These are phyloP conservation scores for Platalea minor DNA, from an alignment of 2,797 vertebrate genomes.

Conservation along the genomic window DNA sequence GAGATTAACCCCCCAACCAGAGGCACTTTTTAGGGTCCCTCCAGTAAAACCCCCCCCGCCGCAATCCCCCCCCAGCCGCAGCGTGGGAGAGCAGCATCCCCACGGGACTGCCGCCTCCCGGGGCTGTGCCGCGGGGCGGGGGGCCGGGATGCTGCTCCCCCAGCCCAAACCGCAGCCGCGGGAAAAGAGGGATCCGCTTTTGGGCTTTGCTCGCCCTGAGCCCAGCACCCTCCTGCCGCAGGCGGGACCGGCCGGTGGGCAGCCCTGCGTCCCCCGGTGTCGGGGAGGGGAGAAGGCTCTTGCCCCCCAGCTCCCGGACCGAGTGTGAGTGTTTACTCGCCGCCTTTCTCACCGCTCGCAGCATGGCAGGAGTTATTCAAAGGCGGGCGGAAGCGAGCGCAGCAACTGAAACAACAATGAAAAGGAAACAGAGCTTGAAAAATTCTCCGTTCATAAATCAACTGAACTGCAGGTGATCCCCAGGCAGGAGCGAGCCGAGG, in stretches of 20 bases:
- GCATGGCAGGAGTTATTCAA: conserved; percentile 59
- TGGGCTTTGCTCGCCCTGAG: fast-evolving
- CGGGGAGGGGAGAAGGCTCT: neutral
- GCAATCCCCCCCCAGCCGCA: too few species aligned
- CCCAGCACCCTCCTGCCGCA: neutral
- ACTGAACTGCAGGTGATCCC: conserved; percentile 71
- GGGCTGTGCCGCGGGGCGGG: fast-evolving
- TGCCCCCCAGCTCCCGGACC: neutral
- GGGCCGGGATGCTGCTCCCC: neutral
- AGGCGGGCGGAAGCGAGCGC: conserved; percentile 52
- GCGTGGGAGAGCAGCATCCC: neutral
- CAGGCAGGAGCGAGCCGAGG: conserved; percentile 21
- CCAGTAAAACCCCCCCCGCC: neutral
- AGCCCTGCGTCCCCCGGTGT: neutral
- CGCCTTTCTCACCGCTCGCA: conserved; percentile 61
- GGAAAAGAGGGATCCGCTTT: neutral
- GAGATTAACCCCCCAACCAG: neutral
- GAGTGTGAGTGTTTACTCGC: conserved; percentile 57
- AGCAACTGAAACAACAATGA: conserved; percentile 64
- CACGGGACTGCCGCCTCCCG: neutral
- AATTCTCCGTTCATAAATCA: conserved; percentile 69
- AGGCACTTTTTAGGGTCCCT: neutral
- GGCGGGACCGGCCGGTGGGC: neutral
- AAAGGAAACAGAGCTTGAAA: conserved; percentile 57
- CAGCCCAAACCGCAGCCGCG: neutral